Evolutionary conservation across 2,888 invertebrate genomes (phyloP).

Genomic region (Stegophylla sp.): DNA sequence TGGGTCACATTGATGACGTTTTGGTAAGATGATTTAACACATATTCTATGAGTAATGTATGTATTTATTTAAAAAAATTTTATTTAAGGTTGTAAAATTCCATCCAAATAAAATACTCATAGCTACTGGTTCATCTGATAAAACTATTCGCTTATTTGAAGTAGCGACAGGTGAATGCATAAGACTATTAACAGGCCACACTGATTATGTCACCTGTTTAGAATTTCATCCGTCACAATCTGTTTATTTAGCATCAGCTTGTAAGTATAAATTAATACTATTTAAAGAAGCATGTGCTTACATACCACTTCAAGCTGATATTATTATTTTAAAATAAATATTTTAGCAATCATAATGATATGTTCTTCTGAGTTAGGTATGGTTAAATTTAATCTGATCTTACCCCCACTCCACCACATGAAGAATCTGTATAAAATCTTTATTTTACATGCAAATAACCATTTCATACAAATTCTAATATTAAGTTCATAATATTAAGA

Average conservation of each 20-base stretch:
- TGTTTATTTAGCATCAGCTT: conserved; percentile 80
- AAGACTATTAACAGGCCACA: conserved; percentile 80
- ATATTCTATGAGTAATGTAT: neutral
- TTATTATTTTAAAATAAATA: too few relatives aligned
- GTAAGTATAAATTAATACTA: conserved; percentile 66
- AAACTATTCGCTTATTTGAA: conserved; percentile 85
- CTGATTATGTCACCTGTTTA: conserved; percentile 74
- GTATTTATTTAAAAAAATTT: conserved; percentile 1
- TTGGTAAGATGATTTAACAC: conserved; percentile 70
- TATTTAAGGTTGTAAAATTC: conserved; percentile 78
- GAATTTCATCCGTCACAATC: conserved; percentile 86
- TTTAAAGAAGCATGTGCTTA: neutral
- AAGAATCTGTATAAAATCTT: too few relatives aligned
- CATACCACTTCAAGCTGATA: too few relatives aligned
- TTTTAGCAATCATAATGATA: too few relatives aligned
- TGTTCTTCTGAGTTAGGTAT: too few relatives aligned
- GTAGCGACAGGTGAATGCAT: conserved; percentile 82
- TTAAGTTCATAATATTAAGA: too few relatives aligned
- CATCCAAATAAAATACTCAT: conserved; percentile 91
- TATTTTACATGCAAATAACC: too few relatives aligned
- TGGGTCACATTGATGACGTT: conserved; percentile 87
- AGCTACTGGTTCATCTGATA: conserved; percentile 90
- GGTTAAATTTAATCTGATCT: too few relatives aligned
- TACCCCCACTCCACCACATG: too few relatives aligned
- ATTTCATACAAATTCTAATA: too few relatives aligned